Evolutionary conservation across 1,140 invertebrate genomes (phyloP), one percentile per base, ranked within the genome.

Genomic region (Odontomachus brunneus): DNA sequence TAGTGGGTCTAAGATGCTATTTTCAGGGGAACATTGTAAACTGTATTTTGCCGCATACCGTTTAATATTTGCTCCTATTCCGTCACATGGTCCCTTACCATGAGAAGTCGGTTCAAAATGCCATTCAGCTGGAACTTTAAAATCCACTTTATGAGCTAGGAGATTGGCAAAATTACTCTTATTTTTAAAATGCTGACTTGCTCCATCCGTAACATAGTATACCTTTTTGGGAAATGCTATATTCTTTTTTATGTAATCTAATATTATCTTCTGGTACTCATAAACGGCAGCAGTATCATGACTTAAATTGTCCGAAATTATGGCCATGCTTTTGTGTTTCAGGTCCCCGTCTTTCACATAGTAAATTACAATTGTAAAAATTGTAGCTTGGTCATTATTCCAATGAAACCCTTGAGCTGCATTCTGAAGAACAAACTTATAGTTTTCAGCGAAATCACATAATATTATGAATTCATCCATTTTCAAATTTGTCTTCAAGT

Each of bases 61-160:
- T 19, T 65, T 65, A 17, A 65, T 17, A 17, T 29, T 19, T n/a
- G 14, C 29, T 22, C 29, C 63, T 19, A 65, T 7, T 12, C 63
- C 63, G 24, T 65, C 33, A 22, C 63, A 65, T 44, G 33, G 63
- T 4, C 63, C 63, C 17, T 65, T 65, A 15, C 63, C 63, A 7
- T 65, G 33, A 14, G 26, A 26, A 12, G 63, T 65, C 9, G 63
- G 29, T 38, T 19, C 3, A 38, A 65, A 65, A 44, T 65, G 63
- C 29, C 63, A 65, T 48, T 65, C 29, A 14, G 29, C 33, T 2
- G 2, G 1, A 14, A 65, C 44, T 22, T 19, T 22, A 44, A 65
- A 65, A 22, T 65, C 63, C 4, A n/a, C 3, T 44, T 65, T 44
- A 19, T 65, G 63, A 19, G 5, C 33, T 9, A 1, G 12, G 1